Percentiles rank a stretch among this genome's conserved stretches.
phyloP scores from a whole-genome alignment of 1,140 invertebrate genomes.

The Lamellibrachia luymesi region DNA sequence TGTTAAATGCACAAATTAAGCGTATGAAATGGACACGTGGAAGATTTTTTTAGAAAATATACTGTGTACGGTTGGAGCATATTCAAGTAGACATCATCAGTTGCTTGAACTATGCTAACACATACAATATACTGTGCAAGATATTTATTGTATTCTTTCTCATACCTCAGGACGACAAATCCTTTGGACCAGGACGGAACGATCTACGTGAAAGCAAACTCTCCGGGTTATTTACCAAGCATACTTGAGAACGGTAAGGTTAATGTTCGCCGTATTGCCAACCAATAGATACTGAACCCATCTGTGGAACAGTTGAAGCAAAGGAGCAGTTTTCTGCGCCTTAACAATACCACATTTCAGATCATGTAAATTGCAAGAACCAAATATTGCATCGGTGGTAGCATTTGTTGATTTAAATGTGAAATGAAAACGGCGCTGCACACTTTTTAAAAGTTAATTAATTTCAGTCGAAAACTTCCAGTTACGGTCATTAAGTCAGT shows the following conservation, averaged over 20 bases:
- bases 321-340: background rate
- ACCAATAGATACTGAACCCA: background rate
- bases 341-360: too few relatives aligned
- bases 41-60: too few relatives aligned
- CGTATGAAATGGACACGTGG: too few relatives aligned
- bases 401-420: background rate
- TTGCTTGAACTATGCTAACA: too few relatives aligned
- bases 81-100: too few relatives aligned
- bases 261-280: background rate
- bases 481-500: background rate
- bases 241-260: background rate
- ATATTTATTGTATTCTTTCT: background rate
- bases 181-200: constrained; percentile 9
- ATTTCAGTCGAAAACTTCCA: background rate
- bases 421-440: background rate
- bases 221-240: background rate
- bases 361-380: too few relatives aligned
- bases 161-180: constrained; percentile 21
- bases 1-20: too few relatives aligned
- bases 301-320: background rate
- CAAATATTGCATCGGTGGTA: too few relatives aligned
- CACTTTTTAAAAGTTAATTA: background rate
- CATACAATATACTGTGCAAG: background rate
- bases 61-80: too few relatives aligned
- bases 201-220: constrained; percentile 7